Base-by-base conservation (phyloP, 2,797 vertebrate species). In the Pseudotriccus pelzelni region DNA sequence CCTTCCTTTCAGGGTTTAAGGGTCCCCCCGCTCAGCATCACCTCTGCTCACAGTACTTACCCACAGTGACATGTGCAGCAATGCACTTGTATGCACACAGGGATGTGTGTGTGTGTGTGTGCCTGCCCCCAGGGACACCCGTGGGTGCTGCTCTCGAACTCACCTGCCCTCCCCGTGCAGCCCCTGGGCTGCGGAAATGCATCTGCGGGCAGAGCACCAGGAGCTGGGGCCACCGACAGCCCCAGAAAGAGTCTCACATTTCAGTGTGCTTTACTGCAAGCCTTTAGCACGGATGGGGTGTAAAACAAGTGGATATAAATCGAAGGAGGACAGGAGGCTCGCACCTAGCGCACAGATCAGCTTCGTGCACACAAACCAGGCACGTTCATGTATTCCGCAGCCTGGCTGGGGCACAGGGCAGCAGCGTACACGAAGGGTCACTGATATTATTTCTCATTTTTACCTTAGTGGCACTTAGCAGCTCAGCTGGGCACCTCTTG, bases 11-110 rank as follows among this genome's bases (percentile, higher is more conserved):
- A 82, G 21, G 67, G 34, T 44, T 78, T 21, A 64, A 41, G 34
- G 53, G 37, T 79, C 7, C 23, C 32, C 10, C 28, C 21, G 56
- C 0, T 5, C 60, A 17, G 14, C 2, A 2, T n/a, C 36, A 50
- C 37, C 43, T 50, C 59, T 5, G 4, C 59, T 66, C 23, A 21
- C 6, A n/a, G 24, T 7, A 21, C 78, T 58, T 49, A 28, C 72
- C 75, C 30, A 27, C 84, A 52, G 59, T 36, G 47, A 30, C 36
- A 22, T 7, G 25, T 0, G 1, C 52, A 63, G 56, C 1, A 4
- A 10, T 14, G 32, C 20, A 21, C 64, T 28, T 0, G 0, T 12
- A 12, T 1, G 22, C 10, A 6, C 46, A 23, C 0, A 4, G 32
- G 22, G 12, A 24, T 5, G 11, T 14, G 56, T n/a, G 32, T 50